These are phyloP conservation scores for Iguana delicatissima DNA, from an alignment of 2,797 vertebrate species.

Conservation along the genomic window DNA sequence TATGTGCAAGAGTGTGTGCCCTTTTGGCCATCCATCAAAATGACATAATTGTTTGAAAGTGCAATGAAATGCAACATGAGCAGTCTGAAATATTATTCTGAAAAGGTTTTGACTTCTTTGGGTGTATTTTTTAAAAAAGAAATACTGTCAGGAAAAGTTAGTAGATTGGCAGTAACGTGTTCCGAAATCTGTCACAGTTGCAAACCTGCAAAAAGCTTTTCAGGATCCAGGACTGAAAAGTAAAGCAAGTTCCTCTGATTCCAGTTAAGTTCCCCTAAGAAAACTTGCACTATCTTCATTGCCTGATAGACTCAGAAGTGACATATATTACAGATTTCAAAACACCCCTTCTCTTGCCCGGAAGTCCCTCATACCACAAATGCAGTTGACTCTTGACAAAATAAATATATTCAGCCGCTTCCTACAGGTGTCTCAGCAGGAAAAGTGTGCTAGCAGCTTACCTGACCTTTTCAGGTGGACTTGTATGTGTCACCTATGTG, in stretches of 20 bases:
- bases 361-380: background rate
- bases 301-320: background rate
- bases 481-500: conserved; percentile 14
- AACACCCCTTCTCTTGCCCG: background rate
- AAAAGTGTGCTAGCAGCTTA: conserved; percentile 29
- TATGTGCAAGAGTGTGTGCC: too few species aligned
- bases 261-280: background rate
- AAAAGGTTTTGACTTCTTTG: conserved; percentile 3
- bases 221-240: background rate
- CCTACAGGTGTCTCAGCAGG: conserved; percentile 35
- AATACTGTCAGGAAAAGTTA: background rate
- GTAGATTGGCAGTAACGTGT: background rate
- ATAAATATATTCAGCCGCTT: background rate
- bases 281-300: rapidly evolving
- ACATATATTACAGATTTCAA: conserved; percentile 3
- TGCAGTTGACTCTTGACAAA: conserved; percentile 46
- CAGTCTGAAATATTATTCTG: background rate
- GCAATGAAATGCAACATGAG: background rate
- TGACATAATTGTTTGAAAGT: conserved; percentile 5
- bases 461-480: conserved; percentile 25
- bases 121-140: background rate
- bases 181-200: background rate
- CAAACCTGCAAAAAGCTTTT: background rate
- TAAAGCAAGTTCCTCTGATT: conserved; percentile 4
- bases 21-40: background rate